Conservation (phyloP, 2,113 vertebrate genomes). For the Capreolus pygargus region DNA sequence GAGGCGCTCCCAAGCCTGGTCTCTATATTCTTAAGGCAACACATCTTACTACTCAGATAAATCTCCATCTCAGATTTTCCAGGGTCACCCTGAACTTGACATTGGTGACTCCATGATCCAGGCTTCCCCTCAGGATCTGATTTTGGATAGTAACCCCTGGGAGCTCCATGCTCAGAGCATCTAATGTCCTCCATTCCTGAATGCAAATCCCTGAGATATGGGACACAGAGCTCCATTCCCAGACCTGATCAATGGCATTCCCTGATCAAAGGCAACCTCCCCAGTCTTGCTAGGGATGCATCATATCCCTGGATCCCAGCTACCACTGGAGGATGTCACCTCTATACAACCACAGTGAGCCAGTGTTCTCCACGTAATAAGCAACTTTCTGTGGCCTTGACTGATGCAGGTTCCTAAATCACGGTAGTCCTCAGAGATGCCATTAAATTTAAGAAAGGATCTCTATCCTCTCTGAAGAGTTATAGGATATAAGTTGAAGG, state of each 20-base stretch:
- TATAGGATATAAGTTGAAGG: not conserved
- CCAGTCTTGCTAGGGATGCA: not conserved
- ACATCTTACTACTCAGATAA: not conserved
- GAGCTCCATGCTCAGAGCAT: not conserved
- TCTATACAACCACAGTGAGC: not conserved
- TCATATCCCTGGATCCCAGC: not conserved
- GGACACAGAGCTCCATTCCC: not conserved
- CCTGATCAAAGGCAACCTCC: not conserved
- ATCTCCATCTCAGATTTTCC: not conserved
- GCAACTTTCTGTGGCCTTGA: not conserved
- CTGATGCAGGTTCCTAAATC: not conserved
- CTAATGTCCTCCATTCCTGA: not conserved
- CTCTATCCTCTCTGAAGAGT: not conserved
- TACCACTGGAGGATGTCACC: not conserved
- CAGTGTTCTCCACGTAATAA: not conserved
- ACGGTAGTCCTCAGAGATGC: not conserved
- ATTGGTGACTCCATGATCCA: not conserved
- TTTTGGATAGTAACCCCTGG: not conserved
- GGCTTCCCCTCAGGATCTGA: not conserved
- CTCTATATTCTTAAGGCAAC: not conserved
- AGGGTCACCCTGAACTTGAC: not conserved
- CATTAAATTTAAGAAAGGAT: not conserved
- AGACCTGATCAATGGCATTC: not conserved
- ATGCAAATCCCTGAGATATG: not conserved
- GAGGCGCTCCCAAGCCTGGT: not conserved